Percentiles rank a stretch among this genome's conserved stretches.
phyloP scores from a whole-genome alignment of 2,797 vertebrate species.

The Erethizon dorsatum region DNA sequence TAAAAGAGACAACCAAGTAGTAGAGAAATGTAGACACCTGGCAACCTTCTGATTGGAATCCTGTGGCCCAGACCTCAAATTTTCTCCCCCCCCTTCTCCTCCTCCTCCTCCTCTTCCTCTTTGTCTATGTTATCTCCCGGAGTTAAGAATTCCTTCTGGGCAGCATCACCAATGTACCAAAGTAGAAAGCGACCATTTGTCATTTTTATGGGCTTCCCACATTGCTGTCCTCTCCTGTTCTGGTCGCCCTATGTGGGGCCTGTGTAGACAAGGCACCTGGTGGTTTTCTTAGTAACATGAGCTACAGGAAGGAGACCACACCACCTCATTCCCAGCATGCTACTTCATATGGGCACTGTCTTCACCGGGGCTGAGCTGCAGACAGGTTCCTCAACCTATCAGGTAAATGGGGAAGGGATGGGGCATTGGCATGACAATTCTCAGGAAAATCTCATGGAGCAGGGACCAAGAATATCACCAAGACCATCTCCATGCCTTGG shows the following conservation, averaged over 20 bases:
- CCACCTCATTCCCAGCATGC: slow-evolving; percentile 25
- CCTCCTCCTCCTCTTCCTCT: neutral
- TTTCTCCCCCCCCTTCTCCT: neutral
- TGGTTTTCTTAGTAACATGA: slow-evolving; percentile 72
- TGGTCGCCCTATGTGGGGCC: neutral
- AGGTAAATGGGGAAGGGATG: neutral
- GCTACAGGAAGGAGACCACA: neutral
- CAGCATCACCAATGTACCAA: neutral
- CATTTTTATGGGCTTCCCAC: neutral
- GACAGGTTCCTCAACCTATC: neutral
- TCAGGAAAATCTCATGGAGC: neutral
- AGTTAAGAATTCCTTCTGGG: slow-evolving; percentile 31
- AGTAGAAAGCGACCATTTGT: neutral
- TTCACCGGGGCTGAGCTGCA: neutral
- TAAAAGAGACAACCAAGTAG: neutral
- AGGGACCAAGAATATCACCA: too few species aligned
- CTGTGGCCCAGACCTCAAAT: neutral
- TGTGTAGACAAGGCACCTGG: neutral
- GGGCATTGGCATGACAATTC: too few species aligned
- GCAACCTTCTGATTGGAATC: neutral
- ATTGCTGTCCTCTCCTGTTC: slow-evolving; percentile 47
- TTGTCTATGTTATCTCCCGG: neutral
- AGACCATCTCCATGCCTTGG: too few species aligned
- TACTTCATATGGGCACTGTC: slow-evolving; percentile 19
- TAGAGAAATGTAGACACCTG: neutral